Evolutionary conservation across 2,113 vertebrate species (phyloP).

Genomic region (Heterotis niloticus): DNA sequence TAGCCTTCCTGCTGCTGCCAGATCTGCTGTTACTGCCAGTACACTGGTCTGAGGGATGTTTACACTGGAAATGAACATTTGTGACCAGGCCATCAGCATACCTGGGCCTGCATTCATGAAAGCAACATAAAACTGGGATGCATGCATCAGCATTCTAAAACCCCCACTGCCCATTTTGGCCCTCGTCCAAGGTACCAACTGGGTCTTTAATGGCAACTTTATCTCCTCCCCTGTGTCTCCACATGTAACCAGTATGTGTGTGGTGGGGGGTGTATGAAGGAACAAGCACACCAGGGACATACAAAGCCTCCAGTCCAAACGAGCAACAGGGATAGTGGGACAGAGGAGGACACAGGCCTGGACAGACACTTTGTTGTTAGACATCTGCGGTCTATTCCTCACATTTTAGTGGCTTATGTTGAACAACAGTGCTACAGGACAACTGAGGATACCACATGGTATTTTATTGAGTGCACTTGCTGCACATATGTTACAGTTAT

Average conservation of each 20-base stretch:
- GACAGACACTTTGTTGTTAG: not conserved
- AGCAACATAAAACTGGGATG: too few species aligned
- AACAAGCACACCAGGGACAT: not conserved
- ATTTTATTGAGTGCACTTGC: constrained; percentile 12
- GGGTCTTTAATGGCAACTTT: not conserved
- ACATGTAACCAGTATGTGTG: not conserved
- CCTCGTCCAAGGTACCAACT: too few species aligned
- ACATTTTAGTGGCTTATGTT: not conserved
- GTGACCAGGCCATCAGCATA: too few species aligned
- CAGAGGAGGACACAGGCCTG: not conserved
- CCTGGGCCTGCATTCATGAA: too few species aligned
- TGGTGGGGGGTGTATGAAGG: too few species aligned
- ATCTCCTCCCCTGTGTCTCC: not conserved
- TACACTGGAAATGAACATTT: too few species aligned
- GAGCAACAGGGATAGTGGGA: not conserved
- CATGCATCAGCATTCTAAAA: too few species aligned
- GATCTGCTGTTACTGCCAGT: too few species aligned
- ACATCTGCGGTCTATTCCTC: too few species aligned
- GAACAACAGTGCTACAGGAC: not conserved
- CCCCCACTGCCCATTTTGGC: too few species aligned
- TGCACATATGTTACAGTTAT: not conserved
- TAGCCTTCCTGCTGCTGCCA: too few species aligned
- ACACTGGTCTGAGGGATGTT: too few species aligned
- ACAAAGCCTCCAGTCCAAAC: not conserved
- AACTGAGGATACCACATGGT: not conserved